These are phyloP conservation scores for Neoarius graeffei DNA, from an alignment of 2,113 vertebrate species.

Conservation along the genomic window DNA sequence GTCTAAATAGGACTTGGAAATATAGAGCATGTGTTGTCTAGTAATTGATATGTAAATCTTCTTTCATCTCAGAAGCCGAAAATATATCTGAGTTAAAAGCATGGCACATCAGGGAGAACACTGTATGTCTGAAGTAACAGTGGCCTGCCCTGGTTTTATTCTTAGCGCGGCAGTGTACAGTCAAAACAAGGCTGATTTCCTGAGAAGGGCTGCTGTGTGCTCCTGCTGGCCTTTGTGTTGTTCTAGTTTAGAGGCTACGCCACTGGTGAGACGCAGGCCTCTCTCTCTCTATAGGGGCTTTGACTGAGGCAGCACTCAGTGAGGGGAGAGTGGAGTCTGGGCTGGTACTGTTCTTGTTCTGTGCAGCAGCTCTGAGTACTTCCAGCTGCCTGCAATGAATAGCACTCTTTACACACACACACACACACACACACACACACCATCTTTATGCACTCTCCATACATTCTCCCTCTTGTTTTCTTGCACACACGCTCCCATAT, in stretches of 20 bases:
- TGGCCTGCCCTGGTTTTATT: constrained; percentile 72
- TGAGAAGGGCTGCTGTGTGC: constrained; percentile 66
- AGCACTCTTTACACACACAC: constrained; percentile 61
- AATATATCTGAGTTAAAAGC: constrained; percentile 69
- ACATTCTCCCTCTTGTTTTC: constrained; percentile 37
- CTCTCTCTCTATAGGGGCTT: constrained; percentile 63
- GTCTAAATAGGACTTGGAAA: constrained; percentile 31
- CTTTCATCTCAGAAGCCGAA: constrained; percentile 70
- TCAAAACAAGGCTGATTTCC: constrained; percentile 75
- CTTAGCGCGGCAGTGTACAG: constrained; percentile 71
- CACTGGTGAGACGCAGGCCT: constrained; percentile 51
- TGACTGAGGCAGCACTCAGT: constrained; percentile 68
- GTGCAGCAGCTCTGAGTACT: constrained; percentile 74
- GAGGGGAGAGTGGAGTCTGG: constrained; percentile 67
- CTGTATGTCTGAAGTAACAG: constrained; percentile 70
- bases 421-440: constrained; percentile 50
- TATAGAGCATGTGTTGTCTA: background rate
- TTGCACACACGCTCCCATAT: constrained; percentile 26
- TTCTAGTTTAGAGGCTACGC: constrained; percentile 60
- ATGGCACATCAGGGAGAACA: constrained; percentile 54
- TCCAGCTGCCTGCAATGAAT: constrained; percentile 81
- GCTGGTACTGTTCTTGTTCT: constrained; percentile 67
- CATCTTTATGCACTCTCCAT: constrained; percentile 53
- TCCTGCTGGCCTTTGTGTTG: constrained; percentile 69
- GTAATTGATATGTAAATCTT: constrained; percentile 58